Evolutionary conservation across 37 sponge, comb jelly and placozoan genomes (phyloP).

Genomic region (Oopsacas minuta): DNA sequence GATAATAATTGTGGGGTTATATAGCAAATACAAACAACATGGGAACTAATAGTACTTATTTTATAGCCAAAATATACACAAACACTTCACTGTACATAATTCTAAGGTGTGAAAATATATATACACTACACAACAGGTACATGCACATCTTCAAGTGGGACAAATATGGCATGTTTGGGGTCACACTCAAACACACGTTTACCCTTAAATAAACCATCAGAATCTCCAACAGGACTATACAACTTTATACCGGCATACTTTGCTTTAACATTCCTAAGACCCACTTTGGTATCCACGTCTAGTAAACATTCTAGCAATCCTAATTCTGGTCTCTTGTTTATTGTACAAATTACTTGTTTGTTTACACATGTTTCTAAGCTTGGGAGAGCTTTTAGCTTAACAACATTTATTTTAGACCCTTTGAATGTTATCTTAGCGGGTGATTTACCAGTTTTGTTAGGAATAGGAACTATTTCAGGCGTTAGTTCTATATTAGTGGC

Average conservation of each 20-base stretch:
- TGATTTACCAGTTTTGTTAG: not conserved
- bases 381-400: not conserved
- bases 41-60: too few species aligned
- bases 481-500: not conserved
- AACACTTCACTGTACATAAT: not conserved
- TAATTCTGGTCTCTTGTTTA: not conserved
- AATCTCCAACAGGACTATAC: not conserved
- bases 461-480: not conserved
- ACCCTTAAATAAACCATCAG: not conserved
- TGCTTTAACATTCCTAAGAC: not conserved
- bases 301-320: not conserved
- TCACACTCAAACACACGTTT: not conserved
- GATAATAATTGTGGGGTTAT: too few species aligned
- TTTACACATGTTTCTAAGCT: not conserved
- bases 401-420: not conserved
- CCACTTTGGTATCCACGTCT: not conserved
- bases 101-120: not conserved
- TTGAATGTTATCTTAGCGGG: not conserved
- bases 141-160: not conserved
- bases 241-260: not conserved
- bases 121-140: not conserved
- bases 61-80: too few species aligned
- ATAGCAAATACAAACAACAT: too few species aligned
- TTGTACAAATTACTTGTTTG: not conserved
- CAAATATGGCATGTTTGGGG: not conserved